Percentiles rank a stretch among this genome's conserved stretches.
These are phyloP conservation scores for Tolmerus cingulatus DNA, from an alignment of 2,888 invertebrate genomes.

Conservation along the genomic window DNA sequence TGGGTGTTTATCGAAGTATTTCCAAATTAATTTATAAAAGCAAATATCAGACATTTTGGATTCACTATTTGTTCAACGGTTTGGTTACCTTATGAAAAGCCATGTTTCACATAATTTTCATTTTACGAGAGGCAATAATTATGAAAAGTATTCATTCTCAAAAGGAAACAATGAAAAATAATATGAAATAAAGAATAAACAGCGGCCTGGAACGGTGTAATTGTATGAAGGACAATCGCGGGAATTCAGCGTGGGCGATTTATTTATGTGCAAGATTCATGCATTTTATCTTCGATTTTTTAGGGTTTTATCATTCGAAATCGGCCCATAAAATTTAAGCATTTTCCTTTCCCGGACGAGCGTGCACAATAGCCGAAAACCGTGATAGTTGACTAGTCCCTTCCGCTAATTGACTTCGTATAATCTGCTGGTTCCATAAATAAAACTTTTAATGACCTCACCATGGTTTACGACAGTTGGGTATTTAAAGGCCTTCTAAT, in stretches of 20 bases:
- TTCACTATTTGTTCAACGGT: not conserved
- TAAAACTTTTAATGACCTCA: constrained; percentile 13
- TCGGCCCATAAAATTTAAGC: not conserved
- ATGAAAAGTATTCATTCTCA: not conserved
- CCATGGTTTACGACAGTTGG: not conserved
- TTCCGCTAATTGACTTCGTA: not conserved
- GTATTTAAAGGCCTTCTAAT: not conserved
- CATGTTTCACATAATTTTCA: not conserved
- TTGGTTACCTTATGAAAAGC: not conserved
- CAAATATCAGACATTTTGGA: not conserved
- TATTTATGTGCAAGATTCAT: not conserved
- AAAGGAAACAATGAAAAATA: not conserved
- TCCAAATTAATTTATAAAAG: not conserved
- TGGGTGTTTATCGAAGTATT: not conserved
- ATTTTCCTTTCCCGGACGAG: not conserved
- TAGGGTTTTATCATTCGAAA: not conserved
- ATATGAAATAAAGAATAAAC: not conserved
- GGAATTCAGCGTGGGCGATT: not conserved
- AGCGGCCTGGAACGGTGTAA: not conserved
- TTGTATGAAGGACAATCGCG: not conserved
- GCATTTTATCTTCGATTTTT: not conserved
- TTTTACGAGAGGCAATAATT: not conserved
- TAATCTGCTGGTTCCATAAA: constrained; percentile 1
- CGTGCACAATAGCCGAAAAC: not conserved
- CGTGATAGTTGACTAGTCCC: not conserved